A percentile compares a stretch with the other conserved stretches of the same genome.
Conservation (phyloP, 2,113 vertebrate species). For the Pachycephala philippinensis region DNA sequence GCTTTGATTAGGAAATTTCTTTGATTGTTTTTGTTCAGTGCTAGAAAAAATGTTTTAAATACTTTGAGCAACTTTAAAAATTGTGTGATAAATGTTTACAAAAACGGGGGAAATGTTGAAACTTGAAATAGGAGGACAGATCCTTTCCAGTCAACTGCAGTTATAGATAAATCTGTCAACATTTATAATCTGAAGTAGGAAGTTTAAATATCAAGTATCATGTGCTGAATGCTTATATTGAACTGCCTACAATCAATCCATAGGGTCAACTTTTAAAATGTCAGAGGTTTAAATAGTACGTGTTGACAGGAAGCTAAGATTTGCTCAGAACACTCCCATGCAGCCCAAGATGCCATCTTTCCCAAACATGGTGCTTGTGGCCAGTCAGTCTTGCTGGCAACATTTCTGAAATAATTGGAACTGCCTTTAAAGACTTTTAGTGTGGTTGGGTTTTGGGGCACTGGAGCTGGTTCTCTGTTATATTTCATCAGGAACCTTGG, state of each 20-base stretch:
- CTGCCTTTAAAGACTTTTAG: not conserved
- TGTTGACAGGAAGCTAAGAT: conserved; percentile 1
- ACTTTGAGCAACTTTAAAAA: not conserved
- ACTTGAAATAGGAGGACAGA: not conserved
- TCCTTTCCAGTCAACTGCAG: not conserved
- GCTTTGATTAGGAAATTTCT: not conserved
- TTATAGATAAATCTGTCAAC: conserved; percentile 41
- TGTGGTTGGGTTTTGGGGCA: not conserved
- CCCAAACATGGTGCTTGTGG: not conserved
- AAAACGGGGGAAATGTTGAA: not conserved
- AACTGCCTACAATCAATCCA: conserved; percentile 17
- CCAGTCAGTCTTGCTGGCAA: not conserved
- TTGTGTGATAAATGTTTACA: not conserved
- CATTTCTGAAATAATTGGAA: not conserved
- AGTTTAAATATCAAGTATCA: conserved; percentile 52
- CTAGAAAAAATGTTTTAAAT: not conserved
- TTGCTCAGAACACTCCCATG: not conserved
- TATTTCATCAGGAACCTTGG: not conserved
- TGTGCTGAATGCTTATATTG: conserved; percentile 44
- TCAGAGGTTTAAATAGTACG: not conserved
- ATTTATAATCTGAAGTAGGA: conserved; percentile 20
- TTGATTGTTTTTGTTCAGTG: not conserved
- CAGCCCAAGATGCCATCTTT: not conserved
- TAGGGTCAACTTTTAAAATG: conserved; percentile 42
- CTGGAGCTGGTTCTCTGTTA: not conserved